Evolutionary conservation across 2,113 vertebrate genomes (phyloP).

Genomic region (Perca flavescens): DNA sequence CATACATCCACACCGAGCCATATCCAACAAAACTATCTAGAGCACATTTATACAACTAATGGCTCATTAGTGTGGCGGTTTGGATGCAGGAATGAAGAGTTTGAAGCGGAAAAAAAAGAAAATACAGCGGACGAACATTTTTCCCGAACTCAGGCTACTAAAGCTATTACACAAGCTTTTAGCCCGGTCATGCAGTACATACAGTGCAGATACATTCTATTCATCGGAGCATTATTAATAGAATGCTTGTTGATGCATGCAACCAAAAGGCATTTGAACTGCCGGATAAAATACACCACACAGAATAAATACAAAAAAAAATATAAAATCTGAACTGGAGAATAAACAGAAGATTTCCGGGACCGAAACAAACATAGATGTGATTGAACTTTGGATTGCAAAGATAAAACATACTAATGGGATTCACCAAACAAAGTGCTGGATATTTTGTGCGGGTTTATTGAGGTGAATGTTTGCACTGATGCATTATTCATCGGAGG

Average conservation of each 20-base stretch:
- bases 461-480: slow-evolving; percentile 26
- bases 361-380: not conserved
- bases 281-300: not conserved
- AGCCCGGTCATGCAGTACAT: not conserved
- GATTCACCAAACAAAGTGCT: slow-evolving; percentile 36
- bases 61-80: slow-evolving; percentile 47
- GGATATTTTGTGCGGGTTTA: slow-evolving; percentile 23
- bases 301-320: not conserved
- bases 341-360: not conserved
- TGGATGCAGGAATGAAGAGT: slow-evolving; percentile 18
- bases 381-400: not conserved
- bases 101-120: not conserved
- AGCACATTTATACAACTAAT: slow-evolving; percentile 42
- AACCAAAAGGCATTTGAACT: slow-evolving; percentile 4
- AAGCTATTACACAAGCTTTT: not conserved
- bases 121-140: not conserved
- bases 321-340: not conserved
- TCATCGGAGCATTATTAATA: slow-evolving; percentile 10
- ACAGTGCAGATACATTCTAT: not conserved
- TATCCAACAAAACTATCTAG: slow-evolving; percentile 11
- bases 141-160: not conserved
- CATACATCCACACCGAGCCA: slow-evolving; percentile 18
- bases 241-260: slow-evolving; percentile 15
- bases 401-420: slow-evolving; percentile 39
- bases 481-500: slow-evolving; percentile 51